These are phyloP conservation scores for Columba livia DNA, from an alignment of 2,113 vertebrate species.

Conservation along the genomic window DNA sequence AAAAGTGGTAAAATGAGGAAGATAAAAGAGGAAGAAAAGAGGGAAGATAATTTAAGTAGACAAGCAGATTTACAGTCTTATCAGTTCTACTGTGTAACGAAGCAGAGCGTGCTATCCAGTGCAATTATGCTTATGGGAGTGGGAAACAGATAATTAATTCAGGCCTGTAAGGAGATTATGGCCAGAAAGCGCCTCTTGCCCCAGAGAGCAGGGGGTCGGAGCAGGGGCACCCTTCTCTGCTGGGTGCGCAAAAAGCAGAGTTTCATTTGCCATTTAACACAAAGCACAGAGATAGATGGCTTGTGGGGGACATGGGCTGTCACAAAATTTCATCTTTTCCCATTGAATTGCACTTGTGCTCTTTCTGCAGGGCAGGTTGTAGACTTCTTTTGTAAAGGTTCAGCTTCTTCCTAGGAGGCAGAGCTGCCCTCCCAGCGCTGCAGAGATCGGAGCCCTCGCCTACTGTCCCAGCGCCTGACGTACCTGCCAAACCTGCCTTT, in stretches of 20 bases:
- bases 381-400: neutral
- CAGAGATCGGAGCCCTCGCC: fast-evolving
- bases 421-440: neutral
- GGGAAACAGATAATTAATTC: neutral
- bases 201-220: fast-evolving
- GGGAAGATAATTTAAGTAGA: neutral
- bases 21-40: neutral
- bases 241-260: neutral
- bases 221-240: neutral
- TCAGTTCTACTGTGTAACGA: neutral
- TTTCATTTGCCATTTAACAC: neutral
- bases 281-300: neutral
- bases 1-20: neutral
- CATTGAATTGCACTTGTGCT: neutral
- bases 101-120: fast-evolving
- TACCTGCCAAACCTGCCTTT: neutral
- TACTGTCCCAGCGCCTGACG: neutral
- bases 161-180: neutral
- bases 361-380: neutral
- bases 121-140: neutral
- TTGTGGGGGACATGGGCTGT: neutral
- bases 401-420: neutral
- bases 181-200: neutral
- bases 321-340: neutral
- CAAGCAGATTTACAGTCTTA: neutral